Evolutionary conservation across 1,140 invertebrate genomes (phyloP), one percentile per base, ranked within the genome.

Genomic region (Cydia amplana): DNA sequence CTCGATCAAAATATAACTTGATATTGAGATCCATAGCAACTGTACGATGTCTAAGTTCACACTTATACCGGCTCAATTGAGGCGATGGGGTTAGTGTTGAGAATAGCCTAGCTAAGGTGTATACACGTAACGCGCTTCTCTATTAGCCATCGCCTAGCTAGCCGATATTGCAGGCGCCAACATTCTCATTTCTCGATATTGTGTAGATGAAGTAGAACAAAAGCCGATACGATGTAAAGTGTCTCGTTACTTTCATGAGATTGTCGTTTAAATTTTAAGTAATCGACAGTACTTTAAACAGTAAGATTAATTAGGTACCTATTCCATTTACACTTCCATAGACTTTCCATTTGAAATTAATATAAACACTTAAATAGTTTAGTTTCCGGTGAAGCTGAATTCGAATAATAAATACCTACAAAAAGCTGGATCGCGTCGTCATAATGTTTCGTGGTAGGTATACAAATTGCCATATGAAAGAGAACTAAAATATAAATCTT

Each of bases 161-260:
- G 65, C 43, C 28, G 16, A 70, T 70, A 70, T 70, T 70, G 65
- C 65, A 70, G 65, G 65, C 65, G 65, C 65, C 65, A 70, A 70
- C 65, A 40, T 40, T 67, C 64, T 70, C 65, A 70, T 70, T 70
- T 70, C 28, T 70, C 65, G 65, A 70, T 70, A 70, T 70, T 43
- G 65, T 70, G 32, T n/a, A 70, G 65, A 70, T 70, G 32, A n/a
- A 70, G 65, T 70, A 14, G 32, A 70, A 70, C 65, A 70, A 70
- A 36, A 70, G 9, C n/a, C 65, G 65, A 70, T 43, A 70, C 65
- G 4, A 14, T n/a, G n/a, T 70, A 36, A 40, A 16, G 36, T 43
- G 32, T 20, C 16, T 70, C 32, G 65, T 70, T 40, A 40, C 65
- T 40, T n/a, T 67, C 28, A 16, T 18, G 32, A 70, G n/a, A 18